Evolutionary conservation across 2,888 invertebrate species (phyloP).

Genomic region (Phasia obesa): DNA sequence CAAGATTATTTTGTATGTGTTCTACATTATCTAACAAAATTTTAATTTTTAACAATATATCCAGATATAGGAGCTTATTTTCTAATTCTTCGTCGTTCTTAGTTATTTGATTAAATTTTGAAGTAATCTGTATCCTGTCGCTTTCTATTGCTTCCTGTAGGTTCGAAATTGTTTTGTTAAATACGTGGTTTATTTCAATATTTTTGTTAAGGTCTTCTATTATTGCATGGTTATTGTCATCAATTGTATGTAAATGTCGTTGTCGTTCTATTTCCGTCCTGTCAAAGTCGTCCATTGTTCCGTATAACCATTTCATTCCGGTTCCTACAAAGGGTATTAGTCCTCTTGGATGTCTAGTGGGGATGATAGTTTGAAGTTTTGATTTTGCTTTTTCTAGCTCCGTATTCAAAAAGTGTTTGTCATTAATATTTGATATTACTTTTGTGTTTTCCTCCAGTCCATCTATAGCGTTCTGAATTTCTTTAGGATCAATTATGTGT

Average conservation of each 20-base stretch:
- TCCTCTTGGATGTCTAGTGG: conserved; percentile 53
- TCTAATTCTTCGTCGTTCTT: too few species aligned
- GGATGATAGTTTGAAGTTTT: conserved; percentile 31
- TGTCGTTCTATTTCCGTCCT: conserved; percentile 64
- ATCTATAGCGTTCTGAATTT: too few species aligned
- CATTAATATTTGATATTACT: conserved; percentile 32
- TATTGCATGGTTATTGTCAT: conserved; percentile 50
- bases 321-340: conserved; percentile 58
- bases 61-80: conserved; percentile 37
- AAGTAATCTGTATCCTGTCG: conserved; percentile 5
- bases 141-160: conserved; percentile 22
- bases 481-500: conserved; percentile 59
- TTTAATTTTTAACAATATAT: conserved; percentile 24
- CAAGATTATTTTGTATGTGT: conserved; percentile 25
- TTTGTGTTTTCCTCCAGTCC: conserved; percentile 43
- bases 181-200: conserved; percentile 20
- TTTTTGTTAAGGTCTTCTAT: conserved; percentile 9
- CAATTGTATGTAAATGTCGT: conserved; percentile 51
- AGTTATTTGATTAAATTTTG: conserved; percentile 19
- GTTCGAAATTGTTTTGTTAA: conserved; percentile 1
- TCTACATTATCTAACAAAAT: conserved; percentile 29
- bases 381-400: conserved; percentile 9
- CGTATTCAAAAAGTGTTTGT: conserved; percentile 8
- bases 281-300: conserved; percentile 68
- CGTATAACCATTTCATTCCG: conserved; percentile 61